These are phyloP conservation scores for Hedya salicella DNA, from an alignment of 2,888 invertebrate genomes.

Conservation along the genomic window DNA sequence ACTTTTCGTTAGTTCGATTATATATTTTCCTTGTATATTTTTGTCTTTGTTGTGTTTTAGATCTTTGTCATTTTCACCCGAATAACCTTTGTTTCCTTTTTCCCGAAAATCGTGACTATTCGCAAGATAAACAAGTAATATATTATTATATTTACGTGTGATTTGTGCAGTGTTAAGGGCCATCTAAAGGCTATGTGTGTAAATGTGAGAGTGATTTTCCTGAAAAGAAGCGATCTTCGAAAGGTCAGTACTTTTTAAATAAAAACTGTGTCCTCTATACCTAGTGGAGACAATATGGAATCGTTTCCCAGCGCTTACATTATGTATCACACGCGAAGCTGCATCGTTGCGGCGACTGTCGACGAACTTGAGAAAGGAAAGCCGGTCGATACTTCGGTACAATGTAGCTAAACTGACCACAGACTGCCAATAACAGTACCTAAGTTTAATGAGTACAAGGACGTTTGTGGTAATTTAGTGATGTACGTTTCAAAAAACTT, in stretches of 20 bases:
- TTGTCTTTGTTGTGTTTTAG: too few species aligned
- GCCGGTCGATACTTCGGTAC: conserved; percentile 21
- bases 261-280: not conserved
- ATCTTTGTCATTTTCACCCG: too few species aligned
- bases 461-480: too few species aligned
- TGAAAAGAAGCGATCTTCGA: not conserved
- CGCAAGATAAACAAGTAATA: too few species aligned
- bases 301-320: conserved; percentile 18
- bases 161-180: not conserved
- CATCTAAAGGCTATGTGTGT: not conserved
- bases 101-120: too few species aligned
- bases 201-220: not conserved
- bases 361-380: conserved; percentile 8
- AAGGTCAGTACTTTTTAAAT: not conserved
- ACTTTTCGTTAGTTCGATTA: too few species aligned
- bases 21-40: too few species aligned
- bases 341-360: conserved; percentile 11
- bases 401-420: conserved; percentile 18
- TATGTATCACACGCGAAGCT: conserved; percentile 14
- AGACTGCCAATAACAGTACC: not conserved
- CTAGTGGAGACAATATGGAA: conserved; percentile 10
- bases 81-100: too few species aligned
- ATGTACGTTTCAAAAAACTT: too few species aligned
- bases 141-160: not conserved
- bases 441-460: too few species aligned